These are phyloP conservation scores for Ictidomys tridecemlineatus DNA, from an alignment of 2,113 vertebrate genomes.

Conservation along the genomic window DNA sequence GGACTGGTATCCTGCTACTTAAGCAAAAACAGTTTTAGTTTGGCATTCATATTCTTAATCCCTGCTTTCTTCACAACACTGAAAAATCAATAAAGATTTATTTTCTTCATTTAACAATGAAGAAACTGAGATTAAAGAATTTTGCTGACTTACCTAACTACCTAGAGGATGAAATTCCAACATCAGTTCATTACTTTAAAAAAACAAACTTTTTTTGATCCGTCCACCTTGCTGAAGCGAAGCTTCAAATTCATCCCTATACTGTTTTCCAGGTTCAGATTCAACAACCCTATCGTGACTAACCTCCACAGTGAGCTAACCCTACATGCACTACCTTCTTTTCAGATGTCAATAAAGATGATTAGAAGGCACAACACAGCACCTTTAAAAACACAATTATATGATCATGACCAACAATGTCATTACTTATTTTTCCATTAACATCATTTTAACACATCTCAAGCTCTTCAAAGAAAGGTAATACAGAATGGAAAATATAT, in stretches of 20 bases:
- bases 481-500: neutral
- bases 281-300: neutral
- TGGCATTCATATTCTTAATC: too few species aligned
- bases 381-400: neutral
- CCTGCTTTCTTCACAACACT: too few species aligned
- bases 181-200: neutral
- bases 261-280: neutral
- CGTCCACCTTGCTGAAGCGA: neutral
- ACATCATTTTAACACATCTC: constrained; percentile 22
- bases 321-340: neutral
- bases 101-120: neutral
- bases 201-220: neutral
- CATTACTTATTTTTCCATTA: neutral
- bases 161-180: neutral
- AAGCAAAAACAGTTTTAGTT: neutral
- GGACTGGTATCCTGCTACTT: neutral
- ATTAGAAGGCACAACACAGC: neutral
- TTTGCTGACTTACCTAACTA: neutral
- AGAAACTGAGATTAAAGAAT: neutral
- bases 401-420: neutral
- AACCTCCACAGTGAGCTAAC: neutral
- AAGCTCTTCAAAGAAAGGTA: neutral
- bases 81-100: neutral
- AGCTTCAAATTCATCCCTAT: neutral
- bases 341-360: neutral